Conservation (phyloP, 2,888 invertebrate genomes). For the Mesorhabditis belari region DNA sequence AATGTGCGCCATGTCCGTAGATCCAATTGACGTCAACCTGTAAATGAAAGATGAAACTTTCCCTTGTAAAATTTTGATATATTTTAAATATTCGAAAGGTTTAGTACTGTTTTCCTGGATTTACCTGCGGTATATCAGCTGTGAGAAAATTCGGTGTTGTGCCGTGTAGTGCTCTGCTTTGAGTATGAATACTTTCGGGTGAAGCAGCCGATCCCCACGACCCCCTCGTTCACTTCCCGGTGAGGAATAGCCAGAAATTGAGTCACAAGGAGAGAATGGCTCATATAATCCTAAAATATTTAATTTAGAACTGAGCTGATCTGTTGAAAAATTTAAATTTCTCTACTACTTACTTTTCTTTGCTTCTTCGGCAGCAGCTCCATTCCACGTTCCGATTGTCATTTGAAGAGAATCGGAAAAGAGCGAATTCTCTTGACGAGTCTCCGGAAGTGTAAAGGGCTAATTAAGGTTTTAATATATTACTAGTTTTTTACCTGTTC, state of each 20-base stretch:
- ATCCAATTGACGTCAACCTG: no score
- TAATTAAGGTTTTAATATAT: no score
- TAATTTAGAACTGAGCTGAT: not conserved
- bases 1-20: no score
- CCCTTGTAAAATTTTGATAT: no score
- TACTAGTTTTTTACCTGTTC: no score
- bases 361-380: not conserved
- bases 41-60: no score
- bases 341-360: not conserved
- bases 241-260: not conserved
- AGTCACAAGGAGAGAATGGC: not conserved
- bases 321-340: not conserved
- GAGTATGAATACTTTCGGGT: not conserved
- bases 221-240: not conserved
- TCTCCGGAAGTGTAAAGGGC: no score
- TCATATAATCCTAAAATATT: not conserved
- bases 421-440: no score
- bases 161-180: not conserved
- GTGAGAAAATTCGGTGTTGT: not conserved
- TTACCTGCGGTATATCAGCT: not conserved
- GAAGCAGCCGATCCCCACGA: not conserved
- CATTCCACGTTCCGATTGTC: not conserved
- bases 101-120: not conserved
- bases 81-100: no score
- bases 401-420: not conserved